These are phyloP conservation scores for Sphaeramia orbicularis DNA, from an alignment of 2,797 vertebrate species.

Conservation along the genomic window DNA sequence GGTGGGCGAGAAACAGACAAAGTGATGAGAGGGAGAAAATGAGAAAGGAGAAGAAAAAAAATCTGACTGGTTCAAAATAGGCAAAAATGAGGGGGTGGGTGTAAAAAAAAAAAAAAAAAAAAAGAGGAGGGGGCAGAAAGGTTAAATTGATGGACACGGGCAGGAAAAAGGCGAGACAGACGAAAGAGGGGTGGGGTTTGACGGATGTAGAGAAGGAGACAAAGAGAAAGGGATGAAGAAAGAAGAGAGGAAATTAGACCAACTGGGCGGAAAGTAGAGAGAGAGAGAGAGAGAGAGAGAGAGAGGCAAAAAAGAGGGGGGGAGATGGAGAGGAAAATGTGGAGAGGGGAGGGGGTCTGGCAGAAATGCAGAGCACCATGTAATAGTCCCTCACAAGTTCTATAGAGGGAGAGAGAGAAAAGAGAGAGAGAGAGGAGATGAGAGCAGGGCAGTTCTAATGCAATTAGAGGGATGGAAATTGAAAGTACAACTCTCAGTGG, in stretches of 20 bases:
- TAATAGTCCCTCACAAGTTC: slow-evolving; percentile 70
- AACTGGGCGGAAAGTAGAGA: no score
- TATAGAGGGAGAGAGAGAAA: no score
- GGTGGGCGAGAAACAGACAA: slow-evolving; percentile 13
- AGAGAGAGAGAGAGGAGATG: slow-evolving; percentile 45
- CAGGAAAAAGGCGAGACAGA: slow-evolving; percentile 34
- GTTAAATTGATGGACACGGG: slow-evolving; percentile 29
- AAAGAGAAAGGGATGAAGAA: slow-evolving; percentile 15
- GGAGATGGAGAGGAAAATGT: no score
- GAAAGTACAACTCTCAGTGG: slow-evolving; percentile 76
- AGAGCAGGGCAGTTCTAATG: slow-evolving; percentile 76
- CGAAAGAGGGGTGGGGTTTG: slow-evolving; percentile 16
- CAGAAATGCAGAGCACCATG: slow-evolving; percentile 64
- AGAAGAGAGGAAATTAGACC: no score
- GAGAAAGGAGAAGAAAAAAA: neutral
- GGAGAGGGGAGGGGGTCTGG: slow-evolving; percentile 45
- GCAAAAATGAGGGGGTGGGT: neutral
- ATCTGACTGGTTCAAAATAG: slow-evolving; percentile 1
- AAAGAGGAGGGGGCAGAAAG: no score
- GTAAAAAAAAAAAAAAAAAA: no score
- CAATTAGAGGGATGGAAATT: slow-evolving; percentile 80
- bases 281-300: slow-evolving; percentile 28
- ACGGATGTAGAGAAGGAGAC: slow-evolving; percentile 44
- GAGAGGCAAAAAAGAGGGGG: no score
- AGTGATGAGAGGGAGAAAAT: slow-evolving; percentile 11